Evolutionary conservation across 2,113 vertebrate genomes (phyloP), one percentile per base, ranked within the genome.

Genomic region (Carettochelys insculpta): DNA sequence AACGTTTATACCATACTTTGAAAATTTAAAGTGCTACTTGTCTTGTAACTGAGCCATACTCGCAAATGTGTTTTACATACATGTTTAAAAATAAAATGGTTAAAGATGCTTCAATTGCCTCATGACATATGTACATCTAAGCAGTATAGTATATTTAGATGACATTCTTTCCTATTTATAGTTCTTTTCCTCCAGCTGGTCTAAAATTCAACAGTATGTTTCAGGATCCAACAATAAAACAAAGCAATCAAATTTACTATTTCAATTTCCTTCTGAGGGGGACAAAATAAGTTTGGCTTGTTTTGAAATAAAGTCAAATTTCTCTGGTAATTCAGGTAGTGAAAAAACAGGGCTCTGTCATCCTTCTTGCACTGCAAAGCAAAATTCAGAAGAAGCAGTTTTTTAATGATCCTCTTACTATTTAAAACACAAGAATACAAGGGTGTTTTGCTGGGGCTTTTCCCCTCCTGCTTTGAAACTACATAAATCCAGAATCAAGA

Each of bases 391-490:
- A 45, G 77, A 8, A 6, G 4, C 45, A 25, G n/a, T 5, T 3
- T 2, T 22, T 5, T 3, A 3, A 20, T 1, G 83, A 11, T 5
- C 2, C n/a, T 48, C 38, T 25, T 17, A 5, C 0, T 3, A 27
- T 52, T 17, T 1, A 50, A 65, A 43, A 77, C 48, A 3, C 6
- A 0, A 2, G 58, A 3, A 0, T 1, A 0, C 0, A 3, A 41
- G 41, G 27, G 5, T 34, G 5, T 16, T 1, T 8, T 8, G 54
- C 8, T 3, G 38, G 50, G 58, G 24, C 6, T 27, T 11, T 41
- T 71, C 51, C 51, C 48, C 1, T 75, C 54, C 71, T 10, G 43
- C 47, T 61, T 17, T 47, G 14, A n/a, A 71, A 27, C 19, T 34
- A 3, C 5, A 0, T 8, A 11, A 54, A 86, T 9, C 22, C 5